These are phyloP conservation scores for Oryzias sinensis DNA, from an alignment of 2,797 vertebrate genomes.

Conservation along the genomic window DNA sequence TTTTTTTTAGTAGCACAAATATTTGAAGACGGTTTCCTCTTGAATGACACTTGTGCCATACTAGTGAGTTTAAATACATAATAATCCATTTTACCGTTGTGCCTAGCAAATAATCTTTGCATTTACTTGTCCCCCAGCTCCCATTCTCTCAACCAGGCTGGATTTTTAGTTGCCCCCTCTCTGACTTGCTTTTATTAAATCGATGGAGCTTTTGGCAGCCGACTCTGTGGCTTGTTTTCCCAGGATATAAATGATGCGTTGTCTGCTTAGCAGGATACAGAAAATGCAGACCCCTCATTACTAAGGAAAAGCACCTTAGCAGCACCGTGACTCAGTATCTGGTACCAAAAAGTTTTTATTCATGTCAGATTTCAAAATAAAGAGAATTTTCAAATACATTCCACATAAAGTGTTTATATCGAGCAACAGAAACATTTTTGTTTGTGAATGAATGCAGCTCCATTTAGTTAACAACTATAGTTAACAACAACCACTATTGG, in stretches of 20 bases:
- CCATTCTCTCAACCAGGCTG: conserved; percentile 5
- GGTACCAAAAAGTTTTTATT: too few species aligned
- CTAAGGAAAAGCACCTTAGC: conserved; percentile 31
- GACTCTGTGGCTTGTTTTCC: conserved; percentile 48
- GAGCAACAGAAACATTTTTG: too few species aligned
- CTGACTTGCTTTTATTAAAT: conserved; percentile 56
- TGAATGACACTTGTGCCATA: too few species aligned
- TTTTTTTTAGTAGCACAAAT: too few species aligned
- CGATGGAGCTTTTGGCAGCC: conserved; percentile 58
- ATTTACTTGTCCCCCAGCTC: conserved; percentile 16
- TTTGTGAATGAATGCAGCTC: too few species aligned
- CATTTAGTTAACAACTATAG: too few species aligned
- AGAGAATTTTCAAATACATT: too few species aligned
- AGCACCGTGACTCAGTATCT: conserved; percentile 2
- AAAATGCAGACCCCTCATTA: conserved; percentile 55
- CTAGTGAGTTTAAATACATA: background rate
- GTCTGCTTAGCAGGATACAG: conserved; percentile 55
- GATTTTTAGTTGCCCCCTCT: conserved; percentile 36
- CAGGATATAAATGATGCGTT: conserved; percentile 59
- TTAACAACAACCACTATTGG: too few species aligned
- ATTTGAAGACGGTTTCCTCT: too few species aligned
- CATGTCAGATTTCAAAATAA: too few species aligned
- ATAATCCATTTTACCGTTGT: background rate
- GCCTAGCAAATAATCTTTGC: conserved; percentile 10
- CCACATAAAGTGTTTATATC: too few species aligned